These are phyloP conservation scores for Drosophila ezoana DNA, from an alignment of 2,888 invertebrate genomes.

Conservation along the genomic window DNA sequence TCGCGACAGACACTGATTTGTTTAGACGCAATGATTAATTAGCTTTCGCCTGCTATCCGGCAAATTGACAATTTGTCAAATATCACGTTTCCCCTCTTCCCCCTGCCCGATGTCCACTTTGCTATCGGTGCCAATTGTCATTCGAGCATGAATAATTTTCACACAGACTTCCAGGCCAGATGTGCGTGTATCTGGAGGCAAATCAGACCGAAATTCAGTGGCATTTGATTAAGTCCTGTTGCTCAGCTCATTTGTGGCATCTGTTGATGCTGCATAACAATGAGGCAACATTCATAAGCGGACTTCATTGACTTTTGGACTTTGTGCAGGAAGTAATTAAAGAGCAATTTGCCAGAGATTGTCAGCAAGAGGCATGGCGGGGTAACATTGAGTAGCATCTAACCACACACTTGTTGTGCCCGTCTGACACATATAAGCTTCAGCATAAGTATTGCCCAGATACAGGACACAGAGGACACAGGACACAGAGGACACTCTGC, in stretches of 20 bases:
- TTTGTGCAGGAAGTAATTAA: slow-evolving; percentile 70
- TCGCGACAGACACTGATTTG: slow-evolving; percentile 53
- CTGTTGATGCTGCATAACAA: slow-evolving; percentile 75
- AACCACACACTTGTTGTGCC: slow-evolving; percentile 62
- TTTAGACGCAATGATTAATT: slow-evolving; percentile 63
- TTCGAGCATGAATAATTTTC: slow-evolving; percentile 55
- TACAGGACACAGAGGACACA: slow-evolving; percentile 14
- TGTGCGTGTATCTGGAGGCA: slow-evolving; percentile 11
- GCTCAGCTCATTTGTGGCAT: slow-evolving; percentile 53
- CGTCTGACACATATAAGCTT: slow-evolving; percentile 34
- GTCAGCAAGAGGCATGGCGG: neutral
- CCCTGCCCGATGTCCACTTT: neutral
- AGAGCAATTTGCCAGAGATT: slow-evolving; percentile 62
- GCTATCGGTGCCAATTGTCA: slow-evolving; percentile 17
- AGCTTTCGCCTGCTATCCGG: slow-evolving; percentile 36
- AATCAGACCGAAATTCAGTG: slow-evolving; percentile 26
- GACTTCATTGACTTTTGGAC: slow-evolving; percentile 38
- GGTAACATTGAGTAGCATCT: neutral
- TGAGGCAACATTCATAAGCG: slow-evolving; percentile 52
- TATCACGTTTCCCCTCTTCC: slow-evolving; percentile 36
- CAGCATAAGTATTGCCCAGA: slow-evolving; percentile 20
- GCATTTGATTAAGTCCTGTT: slow-evolving; percentile 65
- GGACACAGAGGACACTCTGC: slow-evolving; percentile 22
- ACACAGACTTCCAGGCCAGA: slow-evolving; percentile 22
- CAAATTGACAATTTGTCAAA: slow-evolving; percentile 50